Base-by-base conservation (phyloP, 2,797 vertebrate species). In the Podargus strigoides region DNA sequence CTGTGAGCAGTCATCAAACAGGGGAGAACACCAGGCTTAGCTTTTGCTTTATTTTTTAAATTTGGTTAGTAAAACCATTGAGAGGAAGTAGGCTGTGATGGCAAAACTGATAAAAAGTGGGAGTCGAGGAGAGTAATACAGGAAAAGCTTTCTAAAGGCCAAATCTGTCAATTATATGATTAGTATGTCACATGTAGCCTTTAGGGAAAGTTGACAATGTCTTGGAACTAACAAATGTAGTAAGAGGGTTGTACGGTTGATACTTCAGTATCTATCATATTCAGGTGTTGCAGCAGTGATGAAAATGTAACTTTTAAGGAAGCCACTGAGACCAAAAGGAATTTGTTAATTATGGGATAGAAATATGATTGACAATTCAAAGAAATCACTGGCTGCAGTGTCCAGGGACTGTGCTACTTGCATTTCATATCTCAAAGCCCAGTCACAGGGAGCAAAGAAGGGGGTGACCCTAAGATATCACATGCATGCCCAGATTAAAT, bases 161-260 rank as follows among this genome's bases (percentile, higher is more conserved):
- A 80, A 44, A 60, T 85, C 75, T 92, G 68, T 84, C 87, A 94
- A 26, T 93, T 89, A 76, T 28, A 56, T 74, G 95, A 90, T 74
- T 89, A 93, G 63, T 30, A 64, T 70, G 37, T 72, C 56, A 28
- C 22, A 23, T 49, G 19, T 74, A 87, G 16, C 30, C 76, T 83
- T 87, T 86, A 63, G 67, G 36, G 81, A 85, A 87, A 67, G 27
- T 42, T 80, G 63, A 52, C 74, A 52, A 9, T 66, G 69, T 66
- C 59, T 87, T 85, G 44, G 70, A 87, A 52, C 15, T 74, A 67
- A 42, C 22, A 75, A 49, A 75, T 56, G 6, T 53, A 80, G 2
- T 77, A 56, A 72, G 58, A 86, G 14, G 16, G 16, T 42, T 68
- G 37, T 70, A 44, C 30, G 15, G 37, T 56, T 88, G 50, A 41